Evolutionary conservation across 1,140 invertebrate genomes (phyloP).

Genomic region (Oncopodura yosiiana): DNA sequence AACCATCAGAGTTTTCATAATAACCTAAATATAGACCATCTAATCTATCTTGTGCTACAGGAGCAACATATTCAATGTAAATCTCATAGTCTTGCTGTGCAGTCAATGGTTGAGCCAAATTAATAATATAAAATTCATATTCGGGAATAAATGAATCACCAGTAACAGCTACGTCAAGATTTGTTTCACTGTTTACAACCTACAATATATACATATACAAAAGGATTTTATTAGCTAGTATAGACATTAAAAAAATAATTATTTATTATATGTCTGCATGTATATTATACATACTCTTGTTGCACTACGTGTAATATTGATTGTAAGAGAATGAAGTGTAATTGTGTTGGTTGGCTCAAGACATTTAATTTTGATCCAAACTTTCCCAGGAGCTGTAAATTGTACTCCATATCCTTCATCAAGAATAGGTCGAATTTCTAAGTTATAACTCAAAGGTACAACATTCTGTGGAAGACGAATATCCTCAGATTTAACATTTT

Average conservation of each 20-base stretch:
- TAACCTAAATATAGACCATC: conserved; percentile 23
- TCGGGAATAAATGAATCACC: neutral
- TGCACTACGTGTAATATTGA: neutral
- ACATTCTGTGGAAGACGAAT: conserved; percentile 5
- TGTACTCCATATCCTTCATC: neutral
- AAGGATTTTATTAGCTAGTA: neutral
- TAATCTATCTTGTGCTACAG: conserved; percentile 3
- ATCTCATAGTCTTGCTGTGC: conserved; percentile 13
- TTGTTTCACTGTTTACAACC: neutral
- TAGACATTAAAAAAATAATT: neutral
- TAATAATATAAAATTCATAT: conserved; percentile 1
- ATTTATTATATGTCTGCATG: neutral
- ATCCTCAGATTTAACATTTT: too few species aligned
- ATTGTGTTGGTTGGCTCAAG: neutral
- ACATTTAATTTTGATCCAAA: neutral
- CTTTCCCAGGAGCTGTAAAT: neutral
- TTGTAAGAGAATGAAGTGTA: neutral
- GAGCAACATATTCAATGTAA: conserved; percentile 16
- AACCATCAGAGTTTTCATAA: conserved; percentile 20
- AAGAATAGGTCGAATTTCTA: conserved; percentile 16
- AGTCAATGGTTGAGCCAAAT: neutral
- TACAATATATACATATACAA: neutral
- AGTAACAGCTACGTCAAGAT: neutral
- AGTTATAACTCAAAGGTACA: neutral
- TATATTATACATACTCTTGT: neutral